Conservation (phyloP, 2,888 invertebrate species). For the Tetragnatha montana region DNA sequence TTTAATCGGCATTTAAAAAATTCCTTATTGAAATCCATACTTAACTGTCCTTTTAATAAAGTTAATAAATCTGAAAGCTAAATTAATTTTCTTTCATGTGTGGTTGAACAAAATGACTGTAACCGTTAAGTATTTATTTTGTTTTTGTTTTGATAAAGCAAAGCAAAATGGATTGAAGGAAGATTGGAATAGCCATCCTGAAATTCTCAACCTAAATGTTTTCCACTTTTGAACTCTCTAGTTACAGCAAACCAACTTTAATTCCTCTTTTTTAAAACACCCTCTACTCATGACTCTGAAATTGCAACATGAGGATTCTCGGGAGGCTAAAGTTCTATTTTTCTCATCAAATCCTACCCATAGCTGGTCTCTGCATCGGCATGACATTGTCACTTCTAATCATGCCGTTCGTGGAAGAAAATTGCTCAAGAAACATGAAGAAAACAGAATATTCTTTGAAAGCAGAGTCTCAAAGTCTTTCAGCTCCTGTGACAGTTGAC, state of each 20-base stretch:
- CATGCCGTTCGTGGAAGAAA: conserved; percentile 59
- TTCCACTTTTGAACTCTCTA: background rate
- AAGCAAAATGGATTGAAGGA: background rate
- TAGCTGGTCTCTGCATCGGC: conserved; percentile 61
- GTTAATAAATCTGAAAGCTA: no score
- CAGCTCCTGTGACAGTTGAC: conserved; percentile 14
- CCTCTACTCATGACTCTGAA: conserved; percentile 41
- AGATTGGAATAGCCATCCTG: background rate
- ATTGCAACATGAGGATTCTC: conserved; percentile 61
- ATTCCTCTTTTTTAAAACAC: background rate
- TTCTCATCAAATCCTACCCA: conserved; percentile 55
- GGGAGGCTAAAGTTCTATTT: conserved; percentile 59
- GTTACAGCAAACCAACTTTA: background rate
- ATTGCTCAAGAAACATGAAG: conserved; percentile 28
- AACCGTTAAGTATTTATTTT: background rate
- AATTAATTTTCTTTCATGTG: background rate
- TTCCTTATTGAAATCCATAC: no score
- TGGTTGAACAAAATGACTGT: background rate
- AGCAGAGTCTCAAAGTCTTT: background rate
- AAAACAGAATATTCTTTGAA: background rate
- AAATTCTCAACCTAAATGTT: background rate
- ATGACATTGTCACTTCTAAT: conserved; percentile 63
- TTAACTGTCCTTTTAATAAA: no score
- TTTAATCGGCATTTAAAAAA: no score
- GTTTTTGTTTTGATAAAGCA: background rate